Conservation (phyloP, 2,888 invertebrate species). For the Apotomis betuletana region DNA sequence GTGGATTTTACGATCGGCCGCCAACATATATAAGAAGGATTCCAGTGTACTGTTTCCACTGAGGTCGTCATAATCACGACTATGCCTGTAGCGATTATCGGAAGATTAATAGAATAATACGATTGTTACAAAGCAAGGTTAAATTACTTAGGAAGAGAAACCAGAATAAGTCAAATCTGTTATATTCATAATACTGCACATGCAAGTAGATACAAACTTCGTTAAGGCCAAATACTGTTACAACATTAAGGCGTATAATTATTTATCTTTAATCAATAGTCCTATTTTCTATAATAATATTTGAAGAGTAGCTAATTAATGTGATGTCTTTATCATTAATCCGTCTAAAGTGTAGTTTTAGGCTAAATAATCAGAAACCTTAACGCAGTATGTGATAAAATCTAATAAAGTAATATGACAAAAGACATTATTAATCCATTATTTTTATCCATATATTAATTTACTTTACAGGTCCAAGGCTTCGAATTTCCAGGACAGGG, state of each 20-base stretch:
- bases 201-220: background rate
- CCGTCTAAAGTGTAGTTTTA: too few species aligned
- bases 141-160: conserved; percentile 1
- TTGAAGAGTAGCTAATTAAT: too few species aligned
- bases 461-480: conserved; percentile 80
- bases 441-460: too few species aligned
- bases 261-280: too few species aligned
- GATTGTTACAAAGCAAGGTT: conserved; percentile 9
- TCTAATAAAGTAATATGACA: too few species aligned
- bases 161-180: background rate
- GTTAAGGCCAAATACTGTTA: background rate
- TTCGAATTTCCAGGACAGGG: conserved; percentile 83
- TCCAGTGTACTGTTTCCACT: background rate
- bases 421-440: too few species aligned
- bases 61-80: background rate
- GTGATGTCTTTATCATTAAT: too few species aligned
- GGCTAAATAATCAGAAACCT: too few species aligned
- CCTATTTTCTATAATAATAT: too few species aligned
- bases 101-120: conserved; percentile 6
- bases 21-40: background rate
- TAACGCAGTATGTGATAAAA: too few species aligned
- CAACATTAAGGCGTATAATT: too few species aligned
- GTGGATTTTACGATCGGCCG: too few species aligned
- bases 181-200: background rate
- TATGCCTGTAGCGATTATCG: background rate